phyloP scores from a whole-genome alignment of 2,888 invertebrate genomes.

The Eurytoma californica region DNA sequence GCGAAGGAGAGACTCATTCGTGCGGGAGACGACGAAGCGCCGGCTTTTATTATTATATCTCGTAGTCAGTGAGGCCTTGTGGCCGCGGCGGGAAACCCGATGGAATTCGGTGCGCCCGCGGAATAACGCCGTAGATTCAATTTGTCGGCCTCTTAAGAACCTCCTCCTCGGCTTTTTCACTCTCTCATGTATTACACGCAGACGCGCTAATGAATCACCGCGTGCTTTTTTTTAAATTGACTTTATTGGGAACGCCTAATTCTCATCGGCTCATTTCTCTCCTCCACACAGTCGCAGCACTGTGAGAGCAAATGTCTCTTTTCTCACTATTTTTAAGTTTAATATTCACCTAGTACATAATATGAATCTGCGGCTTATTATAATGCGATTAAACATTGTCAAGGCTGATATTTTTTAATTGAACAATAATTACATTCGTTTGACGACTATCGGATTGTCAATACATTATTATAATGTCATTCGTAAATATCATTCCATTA shows the following conservation, averaged over 20 bases:
- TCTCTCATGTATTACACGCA: neutral
- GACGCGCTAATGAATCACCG: constrained; percentile 30
- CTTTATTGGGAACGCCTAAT: constrained; percentile 16
- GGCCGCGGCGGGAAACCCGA: constrained; percentile 21
- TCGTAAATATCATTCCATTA: constrained; percentile 19
- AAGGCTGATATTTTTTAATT: constrained; percentile 19
- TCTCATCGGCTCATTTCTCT: constrained; percentile 5
- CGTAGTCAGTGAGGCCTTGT: neutral
- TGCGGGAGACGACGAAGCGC: neutral
- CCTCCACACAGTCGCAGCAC: neutral
- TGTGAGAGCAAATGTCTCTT: too few species aligned
- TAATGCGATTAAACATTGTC: constrained; percentile 15
- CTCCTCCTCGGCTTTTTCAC: neutral
- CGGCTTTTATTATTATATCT: constrained; percentile 1
- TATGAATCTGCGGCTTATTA: constrained; percentile 1
- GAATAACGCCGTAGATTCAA: constrained; percentile 37
- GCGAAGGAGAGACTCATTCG: constrained; percentile 35
- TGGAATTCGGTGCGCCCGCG: constrained; percentile 31
- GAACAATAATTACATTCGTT: constrained; percentile 22
- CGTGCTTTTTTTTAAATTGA: constrained; percentile 15
- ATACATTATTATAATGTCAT: constrained; percentile 22
- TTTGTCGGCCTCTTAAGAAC: neutral
- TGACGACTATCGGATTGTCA: neutral
- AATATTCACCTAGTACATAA: too few species aligned
- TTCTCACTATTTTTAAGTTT: too few species aligned